These are phyloP conservation scores for Limnephilus rhombicus DNA, from an alignment of 2,888 invertebrate genomes.

Conservation along the genomic window DNA sequence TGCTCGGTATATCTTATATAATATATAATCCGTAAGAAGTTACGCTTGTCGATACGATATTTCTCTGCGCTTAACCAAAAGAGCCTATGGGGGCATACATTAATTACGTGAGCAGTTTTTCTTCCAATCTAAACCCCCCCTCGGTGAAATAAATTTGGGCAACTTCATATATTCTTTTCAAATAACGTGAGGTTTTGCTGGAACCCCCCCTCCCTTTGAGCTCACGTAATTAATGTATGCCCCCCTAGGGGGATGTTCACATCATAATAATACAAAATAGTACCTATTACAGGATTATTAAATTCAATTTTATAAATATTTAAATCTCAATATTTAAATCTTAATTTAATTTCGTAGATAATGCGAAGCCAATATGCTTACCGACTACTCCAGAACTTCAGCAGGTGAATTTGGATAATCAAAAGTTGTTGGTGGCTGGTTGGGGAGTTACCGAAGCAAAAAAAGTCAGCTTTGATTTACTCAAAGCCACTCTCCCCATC, in stretches of 20 bases:
- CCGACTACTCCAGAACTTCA: conserved; percentile 71
- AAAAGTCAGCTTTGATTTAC: conserved; percentile 72
- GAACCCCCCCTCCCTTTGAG: too few relatives aligned
- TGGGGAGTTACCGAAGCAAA: conserved; percentile 79
- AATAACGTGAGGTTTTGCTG: too few relatives aligned
- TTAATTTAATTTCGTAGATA: conserved; percentile 71
- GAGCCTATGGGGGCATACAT: too few relatives aligned
- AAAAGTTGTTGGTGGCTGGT: conserved; percentile 75
- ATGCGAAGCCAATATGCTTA: conserved; percentile 76
- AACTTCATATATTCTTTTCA: too few relatives aligned
- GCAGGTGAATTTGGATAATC: conserved; percentile 67
- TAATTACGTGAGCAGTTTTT: too few relatives aligned
- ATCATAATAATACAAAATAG: not conserved
- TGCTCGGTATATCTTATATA: too few relatives aligned
- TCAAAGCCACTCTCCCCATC: conserved; percentile 73
- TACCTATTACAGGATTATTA: not conserved
- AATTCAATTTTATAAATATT: not conserved
- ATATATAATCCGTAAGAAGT: too few relatives aligned
- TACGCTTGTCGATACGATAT: too few relatives aligned
- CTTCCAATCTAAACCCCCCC: too few relatives aligned
- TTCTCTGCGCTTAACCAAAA: not conserved
- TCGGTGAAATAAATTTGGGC: too few relatives aligned
- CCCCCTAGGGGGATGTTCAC: not conserved
- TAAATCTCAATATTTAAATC: not conserved
- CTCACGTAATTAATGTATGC: too few relatives aligned